Base-by-base conservation (phyloP, 2,888 invertebrate species). In the Eupithecia centaureata region DNA sequence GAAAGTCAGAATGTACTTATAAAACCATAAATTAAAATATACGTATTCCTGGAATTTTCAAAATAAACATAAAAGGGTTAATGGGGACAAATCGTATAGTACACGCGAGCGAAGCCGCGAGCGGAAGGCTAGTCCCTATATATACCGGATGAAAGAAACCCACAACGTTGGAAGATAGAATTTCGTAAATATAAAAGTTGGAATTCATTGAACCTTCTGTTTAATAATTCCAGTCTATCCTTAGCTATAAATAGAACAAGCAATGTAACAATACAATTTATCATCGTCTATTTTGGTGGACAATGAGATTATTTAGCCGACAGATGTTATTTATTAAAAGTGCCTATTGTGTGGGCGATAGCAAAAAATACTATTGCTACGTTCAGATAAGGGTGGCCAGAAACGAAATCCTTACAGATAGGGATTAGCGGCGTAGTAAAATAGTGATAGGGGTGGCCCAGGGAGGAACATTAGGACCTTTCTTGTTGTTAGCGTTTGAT, bases 361-460 rank as follows among this genome's bases (percentile, higher is more conserved):
- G 77, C 77, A 83, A 85, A 84, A 83, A 83, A 82, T 74, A 42
- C 61, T 68, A 70, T 66, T 73, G 74, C 71, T 56, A 35, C 62
- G 54, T 63, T 65, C 75, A 68, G 82, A 82, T 83, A 84, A 84
- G 79, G 82, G 79, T 72, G 77, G 76, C 80, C 79, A 76, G 79
- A 80, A 82, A 81, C 79, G 76, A 90, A 92, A 92, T 92, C 91
- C 91, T 79, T 78, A 74, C 79, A 83, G 81, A 86, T 87, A 80
- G 84, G 87, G 91, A 91, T 92, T 91, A 92, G 78, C 76, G 81
- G 76, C 84, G 82, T 83, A 87, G 87, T 84, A 82, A 86, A 84
- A 72, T 67, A 13, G 59, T 32, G 30, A 51, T 54, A 61, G 57
- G 51, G 56, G 18, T 54, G 30, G 30, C 28, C 28, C 30, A 32